Base-by-base conservation (phyloP, 2,888 invertebrate genomes). In the Eupithecia dodoneata region DNA sequence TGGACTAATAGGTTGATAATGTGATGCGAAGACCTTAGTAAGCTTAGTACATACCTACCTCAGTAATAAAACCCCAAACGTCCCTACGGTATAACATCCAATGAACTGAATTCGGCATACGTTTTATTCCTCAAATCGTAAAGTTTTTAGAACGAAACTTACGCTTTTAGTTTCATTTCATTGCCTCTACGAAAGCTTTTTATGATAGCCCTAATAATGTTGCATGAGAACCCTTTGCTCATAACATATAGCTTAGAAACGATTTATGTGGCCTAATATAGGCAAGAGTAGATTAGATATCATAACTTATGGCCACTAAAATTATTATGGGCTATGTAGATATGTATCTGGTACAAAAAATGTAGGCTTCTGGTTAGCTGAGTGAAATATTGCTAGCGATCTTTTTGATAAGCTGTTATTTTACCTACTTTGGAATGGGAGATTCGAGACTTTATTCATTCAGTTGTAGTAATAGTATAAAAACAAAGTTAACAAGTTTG, bases 181-280 rank as follows among this genome's bases (percentile, higher is more conserved):
- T 72, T 63, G 65, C 45, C 47, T 74, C 74, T n/a, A 77, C 41
- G 69, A 77, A 77, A 73, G 49, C 55, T 78, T 70, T 77, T 75
- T 78, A 70, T 72, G 65, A 72, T 72, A 65, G 55, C 67, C 67
- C 63, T 49, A 92, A 90, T 91, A 91, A 93, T 91, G 89, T 91
- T 90, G 90, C 92, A 92, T 92, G 86, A 87, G 89, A 90, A 86
- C 89, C 86, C 85, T 86, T 82, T 72, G 73, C 73, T 86, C 87
- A 81, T 82, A 87, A 89, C 89, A 85, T 71, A 74, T 69, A 76
- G 78, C 76, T 79, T 79, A 86, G 79, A 59, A 83, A 86, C 86
- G 86, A 82, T 82, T 82, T 82, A 82, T 82, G 80, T 76, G 78
- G 71, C 74, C 77, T 80, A 81, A 82, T 81, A 80, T 81, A 81